Base-by-base conservation (phyloP, 2,113 vertebrate species). In the Esox niger region DNA sequence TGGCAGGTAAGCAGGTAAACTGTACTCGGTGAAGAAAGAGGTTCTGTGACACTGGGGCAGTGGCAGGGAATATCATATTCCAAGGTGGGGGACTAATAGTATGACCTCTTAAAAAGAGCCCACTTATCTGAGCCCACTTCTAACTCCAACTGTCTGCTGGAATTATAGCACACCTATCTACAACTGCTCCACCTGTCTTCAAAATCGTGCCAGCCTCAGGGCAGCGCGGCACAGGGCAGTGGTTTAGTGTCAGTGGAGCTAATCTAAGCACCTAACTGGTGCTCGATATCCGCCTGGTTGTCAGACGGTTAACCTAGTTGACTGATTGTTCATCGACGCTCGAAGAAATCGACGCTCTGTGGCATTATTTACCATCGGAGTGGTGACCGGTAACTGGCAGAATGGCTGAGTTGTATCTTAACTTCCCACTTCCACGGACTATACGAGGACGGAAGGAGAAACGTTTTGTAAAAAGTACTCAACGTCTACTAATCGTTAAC, bases 21-120 rank as follows among this genome's bases (percentile, higher is more conserved):
- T 71, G 49, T 65, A 56, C 27, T 30, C 17, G 2, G 20, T 81
- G 54, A 58, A 79, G 65, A 74, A 33, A 6, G 62, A 23, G 29
- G 69, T 3, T 64, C 68, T 78, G 59, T 56, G 67, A 79, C 82
- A 11, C 79, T 59, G 33, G 70, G 72, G 81, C 84, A 79, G 79
- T 70, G 76, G 67, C 70, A 77, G 63, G 70, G 79, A 79, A 75
- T 69, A 62, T 63, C 47, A 62, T 71, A 35, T 52, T 80, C 64
- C 6, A n/a, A 63, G 65, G 47, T 74, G 30, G 38, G 79, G 65
- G 66, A 52, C 8, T 15, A 70, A 54, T 73, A 59, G 70, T 55
- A 67, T 73, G 27, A 21, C 76, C 70, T 33, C 21, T n/a, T 64
- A 23, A 55, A 72, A 76, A 62, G 77, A 15, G 10, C 82, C 82